Conservation (phyloP, 2,888 invertebrate genomes). For the Cepaea hortensis region DNA sequence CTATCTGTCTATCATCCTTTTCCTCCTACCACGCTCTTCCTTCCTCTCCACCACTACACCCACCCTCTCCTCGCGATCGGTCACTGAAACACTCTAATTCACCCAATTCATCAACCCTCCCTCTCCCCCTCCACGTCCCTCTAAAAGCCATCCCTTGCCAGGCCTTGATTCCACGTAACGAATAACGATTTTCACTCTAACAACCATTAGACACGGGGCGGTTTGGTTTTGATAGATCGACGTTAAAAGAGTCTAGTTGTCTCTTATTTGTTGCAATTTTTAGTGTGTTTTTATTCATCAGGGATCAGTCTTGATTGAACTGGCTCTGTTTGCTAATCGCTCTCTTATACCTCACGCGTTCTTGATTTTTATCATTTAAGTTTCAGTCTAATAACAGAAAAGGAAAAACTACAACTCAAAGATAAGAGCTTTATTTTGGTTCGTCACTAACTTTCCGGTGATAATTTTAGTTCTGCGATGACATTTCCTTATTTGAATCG, state of each 20-base stretch:
- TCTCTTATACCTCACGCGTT: background rate
- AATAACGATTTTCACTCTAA: constrained; percentile 5
- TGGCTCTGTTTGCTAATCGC: background rate
- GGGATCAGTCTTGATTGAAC: background rate
- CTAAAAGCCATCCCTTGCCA: background rate
- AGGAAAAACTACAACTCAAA: background rate
- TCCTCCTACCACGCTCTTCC: no score
- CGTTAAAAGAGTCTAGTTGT: background rate
- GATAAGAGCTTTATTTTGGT: no score
- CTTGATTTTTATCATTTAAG: constrained; percentile 15
- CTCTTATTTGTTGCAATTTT: background rate
- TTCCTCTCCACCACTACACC: no score
- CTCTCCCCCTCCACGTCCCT: background rate
- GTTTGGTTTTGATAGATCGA: constrained; percentile 6
- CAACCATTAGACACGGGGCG: background rate
- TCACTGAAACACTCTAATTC: no score
- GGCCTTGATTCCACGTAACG: background rate
- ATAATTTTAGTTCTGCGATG: no score
- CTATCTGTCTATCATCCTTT: no score
- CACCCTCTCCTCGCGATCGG: no score
- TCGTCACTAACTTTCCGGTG: no score
- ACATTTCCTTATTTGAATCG: no score
- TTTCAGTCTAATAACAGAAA: background rate
- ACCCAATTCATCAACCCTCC: background rate
- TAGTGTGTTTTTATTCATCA: background rate